These are phyloP conservation scores for Zaprionus taronus DNA, from an alignment of 1,140 invertebrate species.

Conservation along the genomic window DNA sequence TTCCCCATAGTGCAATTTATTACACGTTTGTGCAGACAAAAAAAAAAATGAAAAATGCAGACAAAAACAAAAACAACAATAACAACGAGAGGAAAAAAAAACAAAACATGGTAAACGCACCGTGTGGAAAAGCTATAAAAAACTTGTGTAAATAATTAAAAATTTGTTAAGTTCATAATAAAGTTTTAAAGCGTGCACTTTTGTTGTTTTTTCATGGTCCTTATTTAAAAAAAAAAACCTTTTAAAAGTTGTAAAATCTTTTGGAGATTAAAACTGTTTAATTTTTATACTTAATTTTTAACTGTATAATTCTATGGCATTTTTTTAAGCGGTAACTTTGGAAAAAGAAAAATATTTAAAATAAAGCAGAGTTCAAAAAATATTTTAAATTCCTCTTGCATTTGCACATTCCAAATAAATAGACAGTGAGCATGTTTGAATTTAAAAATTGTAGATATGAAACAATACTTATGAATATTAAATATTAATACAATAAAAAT, in stretches of 20 bases:
- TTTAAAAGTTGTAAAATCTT: not conserved
- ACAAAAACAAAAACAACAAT: conserved; percentile 29
- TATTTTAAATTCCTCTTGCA: not conserved
- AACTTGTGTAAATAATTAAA: not conserved
- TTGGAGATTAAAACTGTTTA: not conserved
- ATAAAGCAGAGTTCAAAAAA: not conserved
- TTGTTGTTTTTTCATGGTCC: not conserved
- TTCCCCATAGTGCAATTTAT: conserved; percentile 74
- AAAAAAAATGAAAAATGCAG: conserved; percentile 17
- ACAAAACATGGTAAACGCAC: conserved; percentile 11
- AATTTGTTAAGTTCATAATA: not conserved
- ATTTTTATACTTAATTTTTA: not conserved
- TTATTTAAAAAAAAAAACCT: not conserved
- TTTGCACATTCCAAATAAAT: no score
- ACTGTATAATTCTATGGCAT: not conserved
- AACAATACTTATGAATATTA: no score
- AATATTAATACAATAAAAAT: no score
- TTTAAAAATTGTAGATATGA: no score
- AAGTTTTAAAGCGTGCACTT: not conserved
- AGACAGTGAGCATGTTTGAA: no score
- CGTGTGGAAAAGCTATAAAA: conserved; percentile 4
- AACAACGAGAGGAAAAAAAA: conserved; percentile 3
- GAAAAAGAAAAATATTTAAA: not conserved
- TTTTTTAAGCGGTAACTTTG: not conserved
- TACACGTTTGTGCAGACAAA: conserved; percentile 54